Evolutionary conservation across 2,797 vertebrate species (phyloP).

Genomic region (Hypotaenidia okinawae): DNA sequence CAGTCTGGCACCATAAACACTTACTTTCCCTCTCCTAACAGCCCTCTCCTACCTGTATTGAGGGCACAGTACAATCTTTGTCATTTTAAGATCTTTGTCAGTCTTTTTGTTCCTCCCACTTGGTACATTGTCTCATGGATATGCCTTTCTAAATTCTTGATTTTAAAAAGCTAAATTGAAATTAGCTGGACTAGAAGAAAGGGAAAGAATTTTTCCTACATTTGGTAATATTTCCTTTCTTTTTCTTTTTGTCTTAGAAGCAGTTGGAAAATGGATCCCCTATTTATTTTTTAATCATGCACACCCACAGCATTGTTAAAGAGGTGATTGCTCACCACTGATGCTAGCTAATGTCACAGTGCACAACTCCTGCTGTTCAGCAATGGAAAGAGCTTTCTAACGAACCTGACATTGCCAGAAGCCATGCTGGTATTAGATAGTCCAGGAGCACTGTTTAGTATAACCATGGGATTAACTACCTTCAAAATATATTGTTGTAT

Average conservation of each 20-base stretch:
- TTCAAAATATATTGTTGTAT: slow-evolving; percentile 63
- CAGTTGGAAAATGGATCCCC: neutral
- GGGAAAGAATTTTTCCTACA: neutral
- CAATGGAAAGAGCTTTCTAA: slow-evolving; percentile 59
- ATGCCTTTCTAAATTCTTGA: neutral
- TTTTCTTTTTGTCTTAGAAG: neutral
- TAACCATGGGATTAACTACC: slow-evolving; percentile 51
- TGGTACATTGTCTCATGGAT: neutral
- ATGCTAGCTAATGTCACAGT: slow-evolving; percentile 7
- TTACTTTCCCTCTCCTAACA: neutral
- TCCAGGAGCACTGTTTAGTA: slow-evolving; percentile 58
- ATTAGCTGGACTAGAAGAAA: neutral
- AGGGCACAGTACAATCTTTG: neutral
- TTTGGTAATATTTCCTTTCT: neutral
- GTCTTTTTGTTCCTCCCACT: neutral
- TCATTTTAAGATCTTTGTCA: neutral
- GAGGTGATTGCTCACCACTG: neutral
- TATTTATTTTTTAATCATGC: slow-evolving; percentile 43
- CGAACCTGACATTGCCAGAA: neutral
- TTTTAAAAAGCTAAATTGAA: neutral
- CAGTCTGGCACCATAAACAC: neutral
- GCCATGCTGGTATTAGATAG: slow-evolving; percentile 63
- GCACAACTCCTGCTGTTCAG: slow-evolving; percentile 51
- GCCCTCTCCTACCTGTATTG: neutral
- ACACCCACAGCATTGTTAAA: neutral